Percentiles rank a stretch among this genome's conserved stretches.
Conservation (phyloP, 2,797 vertebrate species). For the Pseudopleuronectes americanus region DNA sequence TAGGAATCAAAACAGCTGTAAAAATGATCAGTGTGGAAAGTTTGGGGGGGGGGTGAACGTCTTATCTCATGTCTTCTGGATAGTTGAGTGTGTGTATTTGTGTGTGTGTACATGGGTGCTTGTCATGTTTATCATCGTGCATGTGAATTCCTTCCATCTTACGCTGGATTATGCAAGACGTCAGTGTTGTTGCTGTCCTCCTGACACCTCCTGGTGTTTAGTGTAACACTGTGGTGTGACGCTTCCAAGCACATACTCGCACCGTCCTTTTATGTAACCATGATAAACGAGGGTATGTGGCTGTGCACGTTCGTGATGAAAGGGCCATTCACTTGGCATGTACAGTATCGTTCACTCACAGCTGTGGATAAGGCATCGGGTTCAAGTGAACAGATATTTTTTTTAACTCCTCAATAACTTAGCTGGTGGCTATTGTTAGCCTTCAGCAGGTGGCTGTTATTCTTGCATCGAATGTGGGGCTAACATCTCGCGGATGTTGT, state of each 20-base stretch:
- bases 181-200: constrained; percentile 33
- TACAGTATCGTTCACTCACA: constrained; percentile 20
- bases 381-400: constrained; percentile 40
- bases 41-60: background rate
- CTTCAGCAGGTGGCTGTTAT: constrained; percentile 77
- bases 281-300: constrained; percentile 52
- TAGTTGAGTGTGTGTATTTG: constrained; percentile 4
- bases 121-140: constrained; percentile 29
- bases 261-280: constrained; percentile 43
- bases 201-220: constrained; percentile 34
- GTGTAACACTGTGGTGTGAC: constrained; percentile 35
- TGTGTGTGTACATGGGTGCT: background rate
- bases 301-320: constrained; percentile 28
- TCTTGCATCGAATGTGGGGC: constrained; percentile 56
- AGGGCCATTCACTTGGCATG: constrained; percentile 22
- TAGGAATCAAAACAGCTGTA: background rate
- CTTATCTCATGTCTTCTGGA: background rate
- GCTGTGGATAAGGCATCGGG: constrained; percentile 29
- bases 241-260: constrained; percentile 17
- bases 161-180: constrained; percentile 50
- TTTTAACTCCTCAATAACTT: constrained; percentile 17
- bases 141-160: constrained; percentile 54
- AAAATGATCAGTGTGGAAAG: background rate
- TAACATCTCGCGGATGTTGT: constrained; percentile 70
- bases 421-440: constrained; percentile 66